Base-by-base conservation (phyloP, 2,888 invertebrate species). In the Plusia festucae region DNA sequence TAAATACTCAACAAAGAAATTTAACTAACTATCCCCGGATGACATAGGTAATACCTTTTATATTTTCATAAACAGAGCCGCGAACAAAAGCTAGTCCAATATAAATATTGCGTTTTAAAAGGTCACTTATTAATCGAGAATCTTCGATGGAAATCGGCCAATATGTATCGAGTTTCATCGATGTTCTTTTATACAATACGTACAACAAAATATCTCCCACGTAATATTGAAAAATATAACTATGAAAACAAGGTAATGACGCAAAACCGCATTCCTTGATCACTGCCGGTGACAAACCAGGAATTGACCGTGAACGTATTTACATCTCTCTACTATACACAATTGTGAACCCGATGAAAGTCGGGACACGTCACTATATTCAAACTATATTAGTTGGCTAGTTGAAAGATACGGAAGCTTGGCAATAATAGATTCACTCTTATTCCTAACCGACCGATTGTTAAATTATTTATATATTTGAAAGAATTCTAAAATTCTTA, bases 231-330 rank as follows among this genome's bases (percentile, higher is more conserved):
- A 69, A 69, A 65, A 68, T 56, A 73, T 58, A 53, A 51, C 55
- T 55, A 76, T 76, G 69, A 73, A 59, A n/a, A 59, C 70, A 64
- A 76, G 59, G 57, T 24, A 54, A 56, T 65, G 73, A 75, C 76
- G 79, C 58, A 30, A 54, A 40, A 54, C 22, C 18, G 34, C 59
- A 68, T 75, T 65, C 78, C 60, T 34, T 53, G 27, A 55, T 32
- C 46, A 60, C 71, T 70, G 54, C 62, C 58, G 60, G 76, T 78
- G 73, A 81, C 79, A 77, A 34, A 81, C 81, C 70, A 81, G 82
- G 79, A 81, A 80, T 60, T 81, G 79, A 74, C 79, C 79, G 51
- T 81, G 81, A 73, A 30, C 7, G 53, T 81, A 65, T 79, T 79
- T 71, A 80, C 73, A 60, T 49, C 60, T 65, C n/a, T 20, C 56